Percentiles rank a stretch among this genome's conserved stretches.
phyloP scores from a whole-genome alignment of 30 jellyfish, hydroid and myxozoan species.

The Pseudorhiza aurosa region DNA sequence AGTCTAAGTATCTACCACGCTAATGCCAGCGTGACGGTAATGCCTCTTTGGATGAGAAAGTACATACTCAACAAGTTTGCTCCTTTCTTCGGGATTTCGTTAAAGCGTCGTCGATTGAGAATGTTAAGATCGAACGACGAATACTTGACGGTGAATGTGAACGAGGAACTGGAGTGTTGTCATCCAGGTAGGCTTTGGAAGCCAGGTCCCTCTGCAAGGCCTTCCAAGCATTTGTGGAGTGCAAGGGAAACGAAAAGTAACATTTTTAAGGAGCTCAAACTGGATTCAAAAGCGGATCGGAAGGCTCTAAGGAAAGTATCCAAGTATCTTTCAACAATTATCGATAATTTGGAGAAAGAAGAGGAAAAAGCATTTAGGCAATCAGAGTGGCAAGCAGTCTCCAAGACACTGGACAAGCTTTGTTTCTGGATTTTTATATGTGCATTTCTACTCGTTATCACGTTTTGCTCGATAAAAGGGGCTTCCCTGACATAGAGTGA shows the following conservation, averaged over 20 bases:
- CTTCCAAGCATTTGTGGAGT: slow-evolving; percentile 46
- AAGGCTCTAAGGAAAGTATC: slow-evolving; percentile 29
- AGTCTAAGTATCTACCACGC: slow-evolving; percentile 83
- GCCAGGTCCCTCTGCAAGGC: slow-evolving; percentile 6
- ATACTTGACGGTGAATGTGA: slow-evolving; percentile 28
- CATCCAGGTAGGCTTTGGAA: slow-evolving; percentile 83
- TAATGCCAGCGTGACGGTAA: slow-evolving; percentile 70
- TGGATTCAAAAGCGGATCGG: slow-evolving; percentile 24
- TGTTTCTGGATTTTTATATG: slow-evolving; percentile 72
- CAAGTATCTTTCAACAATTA: slow-evolving; percentile 23
- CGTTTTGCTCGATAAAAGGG: slow-evolving; percentile 62
- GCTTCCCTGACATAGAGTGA: slow-evolving; percentile 15
- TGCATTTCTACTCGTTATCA: slow-evolving; percentile 46
- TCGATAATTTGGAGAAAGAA: slow-evolving; percentile 63
- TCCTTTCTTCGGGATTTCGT: slow-evolving; percentile 63
- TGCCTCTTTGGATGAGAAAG: slow-evolving; percentile 92
- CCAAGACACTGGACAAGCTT: slow-evolving; percentile 68
- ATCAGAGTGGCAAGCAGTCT: slow-evolving; percentile 83
- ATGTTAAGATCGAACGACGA: slow-evolving; percentile 29
- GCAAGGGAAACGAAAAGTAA: slow-evolving; percentile 16
- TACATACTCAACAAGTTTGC: slow-evolving; percentile 72
- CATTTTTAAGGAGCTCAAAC: neutral
- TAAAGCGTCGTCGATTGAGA: neutral
- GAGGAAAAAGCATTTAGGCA: slow-evolving; percentile 58
- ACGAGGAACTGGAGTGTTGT: slow-evolving; percentile 57